Conservation (phyloP, 2,888 invertebrate species). For the Philopedon plagiatum region DNA sequence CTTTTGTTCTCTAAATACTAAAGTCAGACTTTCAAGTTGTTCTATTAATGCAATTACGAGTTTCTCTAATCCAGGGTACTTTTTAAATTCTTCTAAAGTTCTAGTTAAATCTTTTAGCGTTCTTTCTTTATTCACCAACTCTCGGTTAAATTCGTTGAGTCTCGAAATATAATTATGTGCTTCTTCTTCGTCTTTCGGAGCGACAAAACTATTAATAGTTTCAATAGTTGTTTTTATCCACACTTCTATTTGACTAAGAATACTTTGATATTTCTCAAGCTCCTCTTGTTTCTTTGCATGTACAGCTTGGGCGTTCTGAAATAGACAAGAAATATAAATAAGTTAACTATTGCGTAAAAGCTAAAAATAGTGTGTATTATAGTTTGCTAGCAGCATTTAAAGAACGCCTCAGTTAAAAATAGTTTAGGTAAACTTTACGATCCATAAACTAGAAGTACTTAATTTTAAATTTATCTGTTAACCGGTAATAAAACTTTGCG, state of each 20-base stretch:
- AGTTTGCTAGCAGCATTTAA: not conserved
- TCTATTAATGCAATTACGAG: constrained; percentile 70
- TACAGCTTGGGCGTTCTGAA: constrained; percentile 71
- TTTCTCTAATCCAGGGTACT: constrained; percentile 69
- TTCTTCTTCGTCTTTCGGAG: constrained; percentile 58
- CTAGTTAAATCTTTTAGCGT: constrained; percentile 69
- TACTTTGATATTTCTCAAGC: constrained; percentile 71
- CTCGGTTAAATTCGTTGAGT: constrained; percentile 62
- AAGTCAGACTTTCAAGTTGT: constrained; percentile 73
- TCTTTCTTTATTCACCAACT: constrained; percentile 69
- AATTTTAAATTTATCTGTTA: not conserved
- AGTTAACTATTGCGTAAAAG: constrained; percentile 14
- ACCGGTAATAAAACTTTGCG: not conserved
- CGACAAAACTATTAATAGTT: constrained; percentile 57
- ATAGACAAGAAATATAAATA: constrained; percentile 48
- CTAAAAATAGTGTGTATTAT: constrained; percentile 24
- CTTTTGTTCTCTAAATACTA: constrained; percentile 75
- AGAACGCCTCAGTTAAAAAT: constrained; percentile 15
- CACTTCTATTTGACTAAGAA: constrained; percentile 72
- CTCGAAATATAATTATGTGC: constrained; percentile 62
- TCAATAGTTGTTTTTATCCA: constrained; percentile 71
- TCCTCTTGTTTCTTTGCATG: constrained; percentile 72
- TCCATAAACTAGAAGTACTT: not conserved
- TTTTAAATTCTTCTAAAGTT: constrained; percentile 70
- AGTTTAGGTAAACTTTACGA: not conserved